Conservation (phyloP, 2,888 invertebrate genomes). For the Leptodirus hochenwartii region DNA sequence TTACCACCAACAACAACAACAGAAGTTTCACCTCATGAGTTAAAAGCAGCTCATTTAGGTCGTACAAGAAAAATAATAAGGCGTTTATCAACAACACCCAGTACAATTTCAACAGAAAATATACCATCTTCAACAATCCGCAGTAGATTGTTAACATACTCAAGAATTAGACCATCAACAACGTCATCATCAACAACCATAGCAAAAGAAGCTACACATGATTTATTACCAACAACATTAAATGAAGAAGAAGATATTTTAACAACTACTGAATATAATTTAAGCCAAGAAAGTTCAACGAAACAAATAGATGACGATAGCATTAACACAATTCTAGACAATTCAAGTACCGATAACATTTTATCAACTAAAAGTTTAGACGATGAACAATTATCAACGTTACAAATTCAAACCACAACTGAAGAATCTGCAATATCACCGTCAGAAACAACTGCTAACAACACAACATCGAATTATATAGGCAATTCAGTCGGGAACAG, state of each 20-base stretch:
- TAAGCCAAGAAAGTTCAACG: conserved; percentile 5
- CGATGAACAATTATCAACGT: conserved; percentile 3
- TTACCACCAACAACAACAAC: background rate
- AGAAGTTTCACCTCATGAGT: background rate
- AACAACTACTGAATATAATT: conserved; percentile 2
- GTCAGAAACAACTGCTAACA: conserved; percentile 2
- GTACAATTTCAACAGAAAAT: conserved; percentile 11
- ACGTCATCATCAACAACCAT: background rate
- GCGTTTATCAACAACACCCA: conserved; percentile 17
- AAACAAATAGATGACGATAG: conserved; percentile 6
- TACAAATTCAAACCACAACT: conserved; percentile 1
- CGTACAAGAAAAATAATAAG: conserved; percentile 23
- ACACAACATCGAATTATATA: conserved; percentile 3
- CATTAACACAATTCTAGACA: background rate
- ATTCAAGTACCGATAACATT: too few relatives aligned
- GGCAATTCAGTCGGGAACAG: too few relatives aligned
- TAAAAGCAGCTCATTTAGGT: conserved; percentile 15
- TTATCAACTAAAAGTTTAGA: too few relatives aligned
- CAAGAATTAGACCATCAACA: conserved; percentile 9
- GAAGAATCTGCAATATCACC: background rate
- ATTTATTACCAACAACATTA: conserved; percentile 1
- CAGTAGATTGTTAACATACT: conserved; percentile 11
- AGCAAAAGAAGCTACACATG: conserved; percentile 4
- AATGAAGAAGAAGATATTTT: conserved; percentile 2
- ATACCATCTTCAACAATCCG: conserved; percentile 6